These are phyloP conservation scores for Desmodus rotundus DNA, from an alignment of 2,113 vertebrate genomes.

Conservation along the genomic window DNA sequence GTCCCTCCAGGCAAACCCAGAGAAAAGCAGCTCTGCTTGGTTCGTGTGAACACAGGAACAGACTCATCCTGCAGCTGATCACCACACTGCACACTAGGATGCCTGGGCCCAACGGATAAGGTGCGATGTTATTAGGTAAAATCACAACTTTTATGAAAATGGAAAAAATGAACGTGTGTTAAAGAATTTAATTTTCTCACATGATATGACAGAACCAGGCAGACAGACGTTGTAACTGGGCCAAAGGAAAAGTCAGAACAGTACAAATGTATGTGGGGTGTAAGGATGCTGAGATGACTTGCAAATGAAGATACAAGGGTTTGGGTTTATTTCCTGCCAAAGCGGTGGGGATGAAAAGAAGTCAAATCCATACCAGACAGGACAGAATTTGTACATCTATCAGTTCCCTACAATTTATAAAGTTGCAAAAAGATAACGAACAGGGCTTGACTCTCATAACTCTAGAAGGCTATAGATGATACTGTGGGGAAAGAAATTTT, in stretches of 20 bases:
- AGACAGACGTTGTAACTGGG: not conserved
- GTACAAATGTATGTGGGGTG: not conserved
- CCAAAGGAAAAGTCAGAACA: slow-evolving; percentile 1
- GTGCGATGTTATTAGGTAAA: not conserved
- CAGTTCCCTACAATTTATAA: not conserved
- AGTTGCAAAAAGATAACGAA: not conserved
- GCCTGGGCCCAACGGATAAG: not conserved
- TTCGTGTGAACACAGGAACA: not conserved
- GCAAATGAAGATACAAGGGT: not conserved
- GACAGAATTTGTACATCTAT: not conserved
- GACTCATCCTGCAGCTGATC: not conserved
- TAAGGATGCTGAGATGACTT: not conserved
- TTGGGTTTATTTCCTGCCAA: not conserved
- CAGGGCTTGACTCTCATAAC: not conserved
- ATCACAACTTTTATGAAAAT: not conserved
- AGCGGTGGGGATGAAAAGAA: not conserved
- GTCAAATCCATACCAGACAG: not conserved
- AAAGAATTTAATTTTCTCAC: slow-evolving; percentile 1
- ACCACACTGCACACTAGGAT: not conserved
- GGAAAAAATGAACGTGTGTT: not conserved
- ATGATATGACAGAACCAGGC: not conserved
- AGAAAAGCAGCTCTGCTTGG: not conserved
- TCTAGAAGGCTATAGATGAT: not conserved
- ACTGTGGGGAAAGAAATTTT: not conserved
- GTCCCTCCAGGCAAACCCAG: not conserved